Percentiles rank a stretch among this genome's conserved stretches.
Conservation (phyloP, 2,113 vertebrate species). For the Dolichotis patagonum region DNA sequence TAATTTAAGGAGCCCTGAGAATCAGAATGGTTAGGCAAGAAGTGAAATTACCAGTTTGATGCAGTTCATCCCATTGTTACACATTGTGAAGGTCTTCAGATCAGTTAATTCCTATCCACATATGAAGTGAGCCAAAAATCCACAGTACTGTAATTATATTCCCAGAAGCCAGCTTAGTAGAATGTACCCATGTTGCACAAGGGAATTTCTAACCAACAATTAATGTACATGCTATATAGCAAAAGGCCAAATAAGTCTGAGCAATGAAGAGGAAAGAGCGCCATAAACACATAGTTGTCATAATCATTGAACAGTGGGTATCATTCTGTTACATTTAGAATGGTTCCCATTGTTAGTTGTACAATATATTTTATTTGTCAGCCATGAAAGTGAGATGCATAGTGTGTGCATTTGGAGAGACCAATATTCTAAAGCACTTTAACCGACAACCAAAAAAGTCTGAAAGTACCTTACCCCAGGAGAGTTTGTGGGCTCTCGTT, state of each 20-base stretch:
- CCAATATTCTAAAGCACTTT: constrained; percentile 20
- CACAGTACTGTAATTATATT: background rate
- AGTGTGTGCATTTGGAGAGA: constrained; percentile 1
- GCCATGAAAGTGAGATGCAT: background rate
- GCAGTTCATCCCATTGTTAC: background rate
- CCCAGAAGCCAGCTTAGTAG: background rate
- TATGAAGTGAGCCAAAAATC: background rate
- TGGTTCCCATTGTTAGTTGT: background rate
- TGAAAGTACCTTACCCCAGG: background rate
- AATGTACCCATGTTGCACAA: background rate
- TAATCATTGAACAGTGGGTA: background rate
- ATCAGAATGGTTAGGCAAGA: background rate
- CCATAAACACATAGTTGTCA: background rate
- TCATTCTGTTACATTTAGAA: background rate
- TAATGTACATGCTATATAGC: background rate
- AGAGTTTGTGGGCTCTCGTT: constrained; percentile 12
- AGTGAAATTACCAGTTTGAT: background rate
- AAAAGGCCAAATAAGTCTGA: background rate
- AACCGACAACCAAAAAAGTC: constrained; percentile 29
- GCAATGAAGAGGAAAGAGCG: background rate
- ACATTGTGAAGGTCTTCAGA: background rate
- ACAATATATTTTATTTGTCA: background rate
- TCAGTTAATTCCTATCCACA: background rate
- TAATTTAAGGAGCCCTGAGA: background rate
- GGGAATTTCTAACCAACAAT: constrained; percentile 28